Percentiles rank a stretch among this genome's conserved stretches.
Evolutionary conservation across 2,113 vertebrate species (phyloP).

Genomic region (Neodon shergylaensis): DNA sequence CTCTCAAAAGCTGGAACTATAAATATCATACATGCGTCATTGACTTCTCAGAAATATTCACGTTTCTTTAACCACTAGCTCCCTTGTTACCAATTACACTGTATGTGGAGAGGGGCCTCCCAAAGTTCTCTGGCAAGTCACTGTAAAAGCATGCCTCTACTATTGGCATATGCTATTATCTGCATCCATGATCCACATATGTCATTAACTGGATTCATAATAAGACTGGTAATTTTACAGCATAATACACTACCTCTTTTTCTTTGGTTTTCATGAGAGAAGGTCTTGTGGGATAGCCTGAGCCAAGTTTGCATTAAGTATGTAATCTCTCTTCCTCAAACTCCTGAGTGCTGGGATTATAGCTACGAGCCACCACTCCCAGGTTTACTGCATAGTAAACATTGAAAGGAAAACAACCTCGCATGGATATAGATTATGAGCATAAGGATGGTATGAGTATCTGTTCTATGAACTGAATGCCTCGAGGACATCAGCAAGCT

Average conservation of each 20-base stretch:
- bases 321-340: neutral
- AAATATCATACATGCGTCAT: neutral
- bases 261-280: neutral
- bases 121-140: neutral
- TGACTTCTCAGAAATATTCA: constrained; percentile 7
- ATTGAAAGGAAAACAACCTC: constrained; percentile 1
- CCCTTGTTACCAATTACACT: neutral
- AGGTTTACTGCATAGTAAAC: neutral
- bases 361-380: too few species aligned
- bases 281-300: too few species aligned
- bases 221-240: neutral
- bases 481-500: neutral
- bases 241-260: neutral
- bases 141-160: neutral
- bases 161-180: neutral
- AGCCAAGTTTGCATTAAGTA: neutral
- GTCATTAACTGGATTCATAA: neutral
- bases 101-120: neutral
- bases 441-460: neutral
- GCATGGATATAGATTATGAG: neutral
- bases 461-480: neutral
- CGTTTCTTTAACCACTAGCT: neutral
- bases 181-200: neutral
- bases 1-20: neutral
- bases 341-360: neutral